Percentiles rank a stretch among this genome's conserved stretches.
Evolutionary conservation across 2,113 vertebrate species (phyloP).

Genomic region (Lepus europaeus): DNA sequence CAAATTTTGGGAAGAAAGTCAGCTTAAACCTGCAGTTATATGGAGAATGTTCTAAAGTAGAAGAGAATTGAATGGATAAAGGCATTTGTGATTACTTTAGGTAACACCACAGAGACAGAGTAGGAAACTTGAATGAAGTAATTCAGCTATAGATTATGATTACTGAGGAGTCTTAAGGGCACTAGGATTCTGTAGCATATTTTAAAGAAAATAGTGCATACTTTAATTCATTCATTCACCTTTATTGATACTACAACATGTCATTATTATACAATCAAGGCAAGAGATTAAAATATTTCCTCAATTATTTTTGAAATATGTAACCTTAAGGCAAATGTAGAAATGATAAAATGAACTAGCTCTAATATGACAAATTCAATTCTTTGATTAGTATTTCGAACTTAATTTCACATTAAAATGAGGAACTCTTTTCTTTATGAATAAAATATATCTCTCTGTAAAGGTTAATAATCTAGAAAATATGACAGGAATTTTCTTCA

Average conservation of each 20-base stretch:
- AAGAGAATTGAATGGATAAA: not conserved
- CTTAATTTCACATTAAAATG: conserved; percentile 41
- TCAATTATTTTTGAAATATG: not conserved
- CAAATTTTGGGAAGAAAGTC: not conserved
- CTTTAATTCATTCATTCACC: not conserved
- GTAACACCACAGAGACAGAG: not conserved
- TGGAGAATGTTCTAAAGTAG: not conserved
- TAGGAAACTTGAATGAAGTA: not conserved
- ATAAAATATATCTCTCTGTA: not conserved
- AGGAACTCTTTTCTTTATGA: not conserved
- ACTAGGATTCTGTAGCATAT: not conserved
- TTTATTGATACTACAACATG: not conserved
- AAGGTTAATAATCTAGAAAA: conserved; percentile 64
- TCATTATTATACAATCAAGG: not conserved
- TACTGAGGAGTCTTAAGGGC: not conserved
- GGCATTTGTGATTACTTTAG: not conserved
- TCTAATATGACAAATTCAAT: conserved; percentile 26
- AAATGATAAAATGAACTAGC: not conserved
- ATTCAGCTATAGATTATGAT: not conserved
- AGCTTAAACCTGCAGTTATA: not conserved
- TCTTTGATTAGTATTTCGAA: conserved; percentile 18
- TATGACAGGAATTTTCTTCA: conserved; percentile 31
- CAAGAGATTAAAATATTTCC: not conserved
- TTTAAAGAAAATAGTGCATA: not conserved
- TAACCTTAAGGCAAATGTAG: not conserved